phyloP scores from a whole-genome alignment of 2,888 invertebrate species.

The Megamerina dolium region DNA sequence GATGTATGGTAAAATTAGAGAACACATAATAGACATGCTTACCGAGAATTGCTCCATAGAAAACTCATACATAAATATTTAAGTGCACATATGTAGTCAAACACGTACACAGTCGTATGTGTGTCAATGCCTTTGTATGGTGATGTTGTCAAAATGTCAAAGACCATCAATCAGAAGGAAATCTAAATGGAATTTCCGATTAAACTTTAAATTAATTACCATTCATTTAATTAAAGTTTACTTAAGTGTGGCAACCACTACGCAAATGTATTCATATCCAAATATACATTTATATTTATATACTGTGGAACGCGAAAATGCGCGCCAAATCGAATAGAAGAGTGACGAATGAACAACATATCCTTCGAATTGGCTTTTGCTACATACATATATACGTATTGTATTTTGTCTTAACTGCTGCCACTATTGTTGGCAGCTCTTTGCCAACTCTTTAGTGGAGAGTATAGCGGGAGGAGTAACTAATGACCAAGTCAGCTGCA shows the following conservation, averaged over 20 bases:
- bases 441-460: background rate
- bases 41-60: too few species aligned
- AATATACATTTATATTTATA: background rate
- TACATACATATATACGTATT: background rate
- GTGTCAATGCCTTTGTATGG: too few species aligned
- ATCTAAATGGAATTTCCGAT: constrained; percentile 48
- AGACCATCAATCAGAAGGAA: constrained; percentile 39
- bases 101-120: too few species aligned
- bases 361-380: background rate
- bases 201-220: constrained; percentile 49
- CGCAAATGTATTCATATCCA: background rate
- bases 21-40: too few species aligned
- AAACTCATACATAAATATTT: too few species aligned
- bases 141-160: constrained; percentile 38
- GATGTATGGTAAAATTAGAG: too few species aligned
- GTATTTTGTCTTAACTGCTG: background rate
- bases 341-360: background rate
- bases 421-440: background rate
- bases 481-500: constrained; percentile 41
- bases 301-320: background rate
- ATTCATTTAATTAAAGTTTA: constrained; percentile 48
- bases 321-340: background rate
- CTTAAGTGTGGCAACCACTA: constrained; percentile 35
- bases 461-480: constrained; percentile 26
- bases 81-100: too few species aligned